Evolutionary conservation across 2,113 vertebrate species (phyloP).

Genomic region (Catharus minimus): DNA sequence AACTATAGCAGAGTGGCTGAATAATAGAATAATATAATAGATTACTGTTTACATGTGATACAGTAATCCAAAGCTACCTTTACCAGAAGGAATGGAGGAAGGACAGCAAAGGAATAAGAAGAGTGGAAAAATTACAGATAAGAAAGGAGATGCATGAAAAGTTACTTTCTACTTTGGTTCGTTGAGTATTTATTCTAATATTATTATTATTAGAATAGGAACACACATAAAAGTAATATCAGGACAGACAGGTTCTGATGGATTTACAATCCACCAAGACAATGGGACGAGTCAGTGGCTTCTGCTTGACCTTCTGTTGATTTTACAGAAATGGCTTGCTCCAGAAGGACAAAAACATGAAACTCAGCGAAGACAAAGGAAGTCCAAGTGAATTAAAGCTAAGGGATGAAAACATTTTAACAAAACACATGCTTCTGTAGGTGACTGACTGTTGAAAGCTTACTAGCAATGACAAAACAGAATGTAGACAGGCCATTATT

Average conservation of each 20-base stretch:
- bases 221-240: background rate
- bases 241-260: background rate
- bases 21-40: background rate
- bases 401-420: background rate
- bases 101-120: background rate
- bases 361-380: background rate
- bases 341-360: background rate
- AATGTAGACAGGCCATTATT: background rate
- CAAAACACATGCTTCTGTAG: background rate
- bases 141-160: background rate
- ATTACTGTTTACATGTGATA: background rate
- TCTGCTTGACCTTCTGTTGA: background rate
- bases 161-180: background rate
- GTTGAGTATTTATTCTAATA: background rate
- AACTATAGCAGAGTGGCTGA: background rate
- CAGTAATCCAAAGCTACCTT: background rate
- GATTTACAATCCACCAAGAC: background rate
- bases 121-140: background rate
- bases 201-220: background rate
- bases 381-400: background rate
- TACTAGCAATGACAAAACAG: background rate
- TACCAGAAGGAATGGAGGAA: background rate
- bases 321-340: background rate
- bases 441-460: background rate
- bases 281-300: background rate